Base-by-base conservation (phyloP, 2,888 invertebrate genomes). In the Dolomedes plantarius region DNA sequence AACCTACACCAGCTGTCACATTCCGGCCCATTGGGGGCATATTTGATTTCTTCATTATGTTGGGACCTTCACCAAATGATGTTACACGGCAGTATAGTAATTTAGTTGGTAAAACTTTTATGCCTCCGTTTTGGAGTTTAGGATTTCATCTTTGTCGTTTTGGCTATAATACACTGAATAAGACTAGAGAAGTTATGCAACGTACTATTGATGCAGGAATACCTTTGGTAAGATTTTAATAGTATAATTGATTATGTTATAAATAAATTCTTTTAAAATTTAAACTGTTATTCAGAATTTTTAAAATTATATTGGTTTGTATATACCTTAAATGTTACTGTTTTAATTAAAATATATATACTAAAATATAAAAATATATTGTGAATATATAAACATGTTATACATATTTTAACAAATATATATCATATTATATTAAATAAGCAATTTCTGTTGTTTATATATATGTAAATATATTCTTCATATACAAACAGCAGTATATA, bases 61-160 rank as follows among this genome's bases (percentile, higher is more conserved):
- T 95, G 90, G 97, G 97, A 0, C 95, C 96, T 0, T 92, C 93
- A 0, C 96, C 97, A 0, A 91, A 91, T 81, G 89, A 90, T 78
- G 91, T 92, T 3, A 89, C 91, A 11, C 73, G 87, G 73, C 82
- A 85, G 31, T 95, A 95, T 90, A 93, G 94, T 0, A 93, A 93
- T 85, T 90, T 95, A 3, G 93, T 97, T 13, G 96, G 96, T 0
- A 92, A 93, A 85, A 96, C 97, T 0, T 93, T 94, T 90, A 93
- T 97, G 93, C 97, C 97, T 0, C 96, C 97, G 0, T 96, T 95
- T 90, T 97, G 97, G 97, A 93, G 95, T 0, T 93, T 97, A 0
- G 97, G 97, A 0, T 97, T 96, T 91, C 97, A 97, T 92, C 92
- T 97, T 39, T 95, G 96, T 93, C 75, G 90, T 39, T 90, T 89